A percentile compares a stretch with the other conserved stretches of the same genome.
Conservation (phyloP, 1,140 invertebrate genomes). For the Bradysia coprophila region DNA sequence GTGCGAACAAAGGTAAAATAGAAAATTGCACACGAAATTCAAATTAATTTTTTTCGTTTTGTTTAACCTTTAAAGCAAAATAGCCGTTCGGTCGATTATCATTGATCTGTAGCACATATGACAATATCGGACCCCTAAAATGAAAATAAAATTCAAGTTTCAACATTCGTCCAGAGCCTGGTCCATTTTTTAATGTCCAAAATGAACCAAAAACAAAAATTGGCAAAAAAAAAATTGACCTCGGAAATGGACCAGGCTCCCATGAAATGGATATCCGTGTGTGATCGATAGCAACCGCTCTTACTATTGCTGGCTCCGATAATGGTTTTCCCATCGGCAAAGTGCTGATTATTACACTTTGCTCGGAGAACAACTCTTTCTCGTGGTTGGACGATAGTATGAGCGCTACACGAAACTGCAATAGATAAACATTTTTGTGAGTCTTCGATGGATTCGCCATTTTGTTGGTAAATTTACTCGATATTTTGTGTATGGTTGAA, state of each 20-base stretch:
- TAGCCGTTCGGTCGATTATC: conserved; percentile 32
- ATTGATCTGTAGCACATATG: conserved; percentile 55
- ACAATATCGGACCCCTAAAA: conserved; percentile 56
- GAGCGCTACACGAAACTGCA: conserved; percentile 67
- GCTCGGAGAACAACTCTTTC: conserved; percentile 55
- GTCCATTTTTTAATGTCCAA: too few relatives aligned
- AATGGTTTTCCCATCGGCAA: conserved; percentile 47
- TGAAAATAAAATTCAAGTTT: too few relatives aligned
- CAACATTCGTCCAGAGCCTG: too few relatives aligned
- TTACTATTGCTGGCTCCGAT: conserved; percentile 50
- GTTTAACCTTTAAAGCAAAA: conserved; percentile 44
- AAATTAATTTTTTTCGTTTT: too few relatives aligned
- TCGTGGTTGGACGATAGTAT: conserved; percentile 41
- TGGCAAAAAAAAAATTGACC: too few relatives aligned
- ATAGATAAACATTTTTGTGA: too few relatives aligned
- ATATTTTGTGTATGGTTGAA: conserved; percentile 78
- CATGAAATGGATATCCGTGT: conserved; percentile 69
- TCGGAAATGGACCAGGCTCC: conserved; percentile 69
- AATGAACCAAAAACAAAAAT: too few relatives aligned
- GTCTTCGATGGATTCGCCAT: too few relatives aligned
- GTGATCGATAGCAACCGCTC: conserved; percentile 62
- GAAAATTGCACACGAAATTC: too few relatives aligned
- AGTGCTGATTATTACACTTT: conserved; percentile 66
- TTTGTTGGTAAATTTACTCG: conserved; percentile 44
- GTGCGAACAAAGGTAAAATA: too few relatives aligned